These are phyloP conservation scores for Drosophila fungiperda DNA, from an alignment of 2,888 invertebrate species.

Conservation along the genomic window DNA sequence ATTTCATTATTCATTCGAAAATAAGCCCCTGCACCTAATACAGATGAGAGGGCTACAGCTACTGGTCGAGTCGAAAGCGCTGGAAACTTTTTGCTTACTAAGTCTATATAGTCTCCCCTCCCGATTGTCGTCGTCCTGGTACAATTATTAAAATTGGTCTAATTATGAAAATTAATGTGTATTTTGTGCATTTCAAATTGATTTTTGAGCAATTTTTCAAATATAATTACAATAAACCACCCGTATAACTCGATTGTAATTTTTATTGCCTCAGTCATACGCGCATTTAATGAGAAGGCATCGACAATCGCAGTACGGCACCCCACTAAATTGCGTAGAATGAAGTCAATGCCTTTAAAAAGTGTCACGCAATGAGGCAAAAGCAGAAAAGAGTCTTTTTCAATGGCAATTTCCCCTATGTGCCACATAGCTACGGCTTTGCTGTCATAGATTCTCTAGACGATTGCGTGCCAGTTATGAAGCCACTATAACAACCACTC, in stretches of 20 bases:
- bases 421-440: conserved; percentile 26
- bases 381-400: conserved; percentile 3
- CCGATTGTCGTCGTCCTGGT: neutral
- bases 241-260: conserved; percentile 1
- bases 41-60: neutral
- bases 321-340: conserved; percentile 41
- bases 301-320: neutral
- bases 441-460: conserved; percentile 31
- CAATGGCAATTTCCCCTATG: conserved; percentile 24
- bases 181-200: conserved; percentile 34
- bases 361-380: conserved; percentile 56
- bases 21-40: conserved; percentile 19
- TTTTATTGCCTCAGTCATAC: neutral
- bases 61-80: neutral
- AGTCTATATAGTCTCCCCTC: neutral
- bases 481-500: conserved; percentile 14
- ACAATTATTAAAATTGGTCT: conserved; percentile 38
- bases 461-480: conserved; percentile 69
- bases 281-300: neutral
- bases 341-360: conserved; percentile 54
- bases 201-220: conserved; percentile 30
- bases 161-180: conserved; percentile 17
- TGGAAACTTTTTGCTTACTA: neutral
- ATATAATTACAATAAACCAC: conserved; percentile 17
- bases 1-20: conserved; percentile 43